Conservation (phyloP, 2,888 invertebrate species). For the Anagyrus pseudococci region DNA sequence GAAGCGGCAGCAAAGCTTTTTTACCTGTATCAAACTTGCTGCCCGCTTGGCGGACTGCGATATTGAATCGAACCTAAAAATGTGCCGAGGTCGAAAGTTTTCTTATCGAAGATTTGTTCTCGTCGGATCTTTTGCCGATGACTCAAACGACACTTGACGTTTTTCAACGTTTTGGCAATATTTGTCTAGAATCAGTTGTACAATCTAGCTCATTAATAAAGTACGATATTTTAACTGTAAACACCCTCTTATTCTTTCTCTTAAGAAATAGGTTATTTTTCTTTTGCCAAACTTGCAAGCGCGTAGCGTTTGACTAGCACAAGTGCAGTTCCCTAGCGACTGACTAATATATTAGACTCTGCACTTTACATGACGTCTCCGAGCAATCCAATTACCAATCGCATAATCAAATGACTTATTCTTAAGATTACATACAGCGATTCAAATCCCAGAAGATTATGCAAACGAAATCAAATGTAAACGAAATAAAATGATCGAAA, state of each 20-base stretch:
- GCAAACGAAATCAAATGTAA: constrained; percentile 11
- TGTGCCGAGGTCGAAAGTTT: constrained; percentile 53
- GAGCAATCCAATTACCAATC: constrained; percentile 26
- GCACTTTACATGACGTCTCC: constrained; percentile 42
- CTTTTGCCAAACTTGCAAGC: too few relatives aligned
- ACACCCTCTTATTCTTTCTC: constrained; percentile 17
- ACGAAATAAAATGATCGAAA: constrained; percentile 5
- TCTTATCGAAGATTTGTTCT: not conserved
- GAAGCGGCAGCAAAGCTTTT: constrained; percentile 41
- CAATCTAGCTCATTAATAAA: too few relatives aligned
- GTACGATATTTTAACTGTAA: constrained; percentile 1
- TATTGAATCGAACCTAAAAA: constrained; percentile 61
- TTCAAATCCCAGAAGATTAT: constrained; percentile 5
- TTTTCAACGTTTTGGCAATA: too few relatives aligned
- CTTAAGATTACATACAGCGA: constrained; percentile 21
- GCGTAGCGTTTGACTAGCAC: too few relatives aligned
- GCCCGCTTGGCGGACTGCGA: constrained; percentile 57
- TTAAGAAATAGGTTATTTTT: too few relatives aligned
- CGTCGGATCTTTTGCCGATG: not conserved
- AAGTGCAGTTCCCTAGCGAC: constrained; percentile 46
- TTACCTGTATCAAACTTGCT: constrained; percentile 60
- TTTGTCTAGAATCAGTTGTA: too few relatives aligned
- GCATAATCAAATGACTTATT: constrained; percentile 14
- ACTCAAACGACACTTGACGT: too few relatives aligned
- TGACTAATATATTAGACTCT: constrained; percentile 58